phyloP scores from a whole-genome alignment of 2,113 vertebrate species.

The Dipodomys spectabilis region DNA sequence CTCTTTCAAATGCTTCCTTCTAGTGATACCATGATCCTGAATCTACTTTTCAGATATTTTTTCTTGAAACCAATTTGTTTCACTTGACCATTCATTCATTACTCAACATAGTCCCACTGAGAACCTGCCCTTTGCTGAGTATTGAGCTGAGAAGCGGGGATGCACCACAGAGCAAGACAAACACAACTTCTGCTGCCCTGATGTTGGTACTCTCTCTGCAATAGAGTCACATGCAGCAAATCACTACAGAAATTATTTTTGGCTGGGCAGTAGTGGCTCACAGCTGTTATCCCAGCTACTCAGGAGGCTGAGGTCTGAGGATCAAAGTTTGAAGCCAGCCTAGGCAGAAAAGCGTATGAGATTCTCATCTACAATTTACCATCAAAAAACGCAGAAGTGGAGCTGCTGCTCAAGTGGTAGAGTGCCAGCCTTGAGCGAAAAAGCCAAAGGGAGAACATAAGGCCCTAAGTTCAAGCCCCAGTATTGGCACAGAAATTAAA shows the following conservation, averaged over 20 bases:
- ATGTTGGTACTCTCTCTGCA: background rate
- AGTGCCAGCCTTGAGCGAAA: too few relatives aligned
- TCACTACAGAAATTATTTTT: background rate
- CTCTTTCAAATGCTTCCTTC: conserved; percentile 35
- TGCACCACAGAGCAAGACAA: background rate
- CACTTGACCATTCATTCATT: background rate
- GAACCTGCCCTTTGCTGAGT: background rate
- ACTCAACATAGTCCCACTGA: conserved; percentile 5
- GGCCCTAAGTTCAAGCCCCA: too few relatives aligned
- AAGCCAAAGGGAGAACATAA: too few relatives aligned
- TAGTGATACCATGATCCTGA: background rate
- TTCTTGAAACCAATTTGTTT: conserved; percentile 47
- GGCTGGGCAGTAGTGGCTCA: too few relatives aligned
- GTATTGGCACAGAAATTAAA: too few relatives aligned
- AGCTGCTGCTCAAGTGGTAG: too few relatives aligned
- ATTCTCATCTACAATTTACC: too few relatives aligned
- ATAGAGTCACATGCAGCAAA: conserved; percentile 1
- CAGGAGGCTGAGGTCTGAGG: too few relatives aligned
- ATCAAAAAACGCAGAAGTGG: too few relatives aligned
- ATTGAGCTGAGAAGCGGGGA: background rate
- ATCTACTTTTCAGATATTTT: background rate
- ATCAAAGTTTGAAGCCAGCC: too few relatives aligned
- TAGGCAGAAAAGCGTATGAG: too few relatives aligned
- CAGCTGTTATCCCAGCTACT: too few relatives aligned
- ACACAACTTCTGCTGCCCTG: background rate